A percentile compares a stretch with the other conserved stretches of the same genome.
phyloP scores from a whole-genome alignment of 1,140 invertebrate genomes.

The Eueides isabella region DNA sequence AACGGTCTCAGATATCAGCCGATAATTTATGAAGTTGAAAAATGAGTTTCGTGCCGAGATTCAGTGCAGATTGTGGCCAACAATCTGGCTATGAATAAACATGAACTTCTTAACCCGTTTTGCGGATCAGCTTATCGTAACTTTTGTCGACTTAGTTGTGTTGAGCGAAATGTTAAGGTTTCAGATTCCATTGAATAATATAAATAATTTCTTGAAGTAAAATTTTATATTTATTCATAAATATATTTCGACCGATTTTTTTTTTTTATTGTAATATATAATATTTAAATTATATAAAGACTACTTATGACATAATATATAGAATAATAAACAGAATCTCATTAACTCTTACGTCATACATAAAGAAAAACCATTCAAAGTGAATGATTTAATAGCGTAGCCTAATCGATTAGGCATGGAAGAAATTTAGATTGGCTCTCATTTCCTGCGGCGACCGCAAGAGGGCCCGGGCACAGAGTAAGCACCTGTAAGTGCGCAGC shows the following conservation, averaged over 20 bases:
- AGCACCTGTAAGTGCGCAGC: slow-evolving; percentile 68
- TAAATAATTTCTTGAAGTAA: slow-evolving; percentile 6
- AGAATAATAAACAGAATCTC: neutral
- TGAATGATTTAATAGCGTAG: slow-evolving; percentile 38
- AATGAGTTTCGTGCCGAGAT: slow-evolving; percentile 66
- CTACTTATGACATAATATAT: neutral
- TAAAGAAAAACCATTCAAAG: slow-evolving; percentile 31
- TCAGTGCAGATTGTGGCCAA: slow-evolving; percentile 58
- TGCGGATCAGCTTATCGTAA: slow-evolving; percentile 37
- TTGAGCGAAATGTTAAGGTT: slow-evolving; percentile 31
- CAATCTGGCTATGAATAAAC: slow-evolving; percentile 63
- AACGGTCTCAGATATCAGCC: slow-evolving; percentile 71
- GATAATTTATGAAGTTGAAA: slow-evolving; percentile 79
- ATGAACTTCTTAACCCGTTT: slow-evolving; percentile 48
- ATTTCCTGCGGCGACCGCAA: slow-evolving; percentile 61
- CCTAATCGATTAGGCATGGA: slow-evolving; percentile 65
- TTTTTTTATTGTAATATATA: neutral
- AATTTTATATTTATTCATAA: neutral
- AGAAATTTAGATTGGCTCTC: slow-evolving; percentile 72
- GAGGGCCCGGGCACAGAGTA: slow-evolving; percentile 58
- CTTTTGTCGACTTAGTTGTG: slow-evolving; percentile 38
- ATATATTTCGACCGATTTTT: neutral
- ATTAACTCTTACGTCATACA: slow-evolving; percentile 26
- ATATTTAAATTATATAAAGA: neutral
- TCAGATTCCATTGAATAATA: slow-evolving; percentile 24